Conservation (phyloP, 2,888 invertebrate genomes). For the Calliphora vomitoria region DNA sequence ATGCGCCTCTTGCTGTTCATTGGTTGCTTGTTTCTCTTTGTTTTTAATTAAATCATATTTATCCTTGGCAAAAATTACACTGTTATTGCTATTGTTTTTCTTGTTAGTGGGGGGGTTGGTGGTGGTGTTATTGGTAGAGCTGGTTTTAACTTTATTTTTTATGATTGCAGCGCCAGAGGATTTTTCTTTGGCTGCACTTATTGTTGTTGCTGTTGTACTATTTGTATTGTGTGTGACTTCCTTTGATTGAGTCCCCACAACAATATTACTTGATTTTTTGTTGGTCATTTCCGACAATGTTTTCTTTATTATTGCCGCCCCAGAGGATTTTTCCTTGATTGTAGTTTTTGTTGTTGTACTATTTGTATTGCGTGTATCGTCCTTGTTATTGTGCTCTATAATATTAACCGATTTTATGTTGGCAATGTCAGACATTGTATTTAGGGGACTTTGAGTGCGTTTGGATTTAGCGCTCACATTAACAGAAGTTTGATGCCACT, state of each 20-base stretch:
- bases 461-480: not conserved
- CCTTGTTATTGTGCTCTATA: not conserved
- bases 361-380: constrained; percentile 1
- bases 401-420: not conserved
- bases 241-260: not conserved
- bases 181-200: not conserved
- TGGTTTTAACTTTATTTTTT: constrained; percentile 32
- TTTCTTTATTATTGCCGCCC: not conserved
- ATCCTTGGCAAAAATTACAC: constrained; percentile 47
- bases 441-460: not conserved
- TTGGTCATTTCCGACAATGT: not conserved
- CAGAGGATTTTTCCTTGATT: not conserved
- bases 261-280: not conserved
- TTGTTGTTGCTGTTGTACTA: not conserved
- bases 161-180: not conserved
- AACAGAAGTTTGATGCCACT: not conserved
- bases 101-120: not conserved
- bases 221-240: not conserved
- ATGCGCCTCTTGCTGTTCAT: not conserved
- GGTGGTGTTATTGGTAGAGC: not conserved
- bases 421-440: not conserved
- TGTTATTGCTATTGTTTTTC: not conserved
- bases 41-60: constrained; percentile 66
- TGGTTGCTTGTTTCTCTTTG: constrained; percentile 39
- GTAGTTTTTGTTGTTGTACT: not conserved